Evolutionary conservation across 2,797 vertebrate species (phyloP).

Genomic region (Bradypus variegatus): DNA sequence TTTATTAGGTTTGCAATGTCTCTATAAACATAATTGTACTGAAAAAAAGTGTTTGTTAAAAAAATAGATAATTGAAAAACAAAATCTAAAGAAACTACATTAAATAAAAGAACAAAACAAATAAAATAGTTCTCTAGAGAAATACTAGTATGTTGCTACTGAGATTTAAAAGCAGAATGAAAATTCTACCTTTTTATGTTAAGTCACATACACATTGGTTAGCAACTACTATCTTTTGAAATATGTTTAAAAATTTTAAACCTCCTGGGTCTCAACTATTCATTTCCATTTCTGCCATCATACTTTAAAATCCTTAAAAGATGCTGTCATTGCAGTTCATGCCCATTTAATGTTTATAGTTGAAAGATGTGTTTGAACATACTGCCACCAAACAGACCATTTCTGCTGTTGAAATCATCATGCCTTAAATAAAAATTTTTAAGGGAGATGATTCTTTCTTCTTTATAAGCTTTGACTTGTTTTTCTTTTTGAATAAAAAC

Average conservation of each 20-base stretch:
- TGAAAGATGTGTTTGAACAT: background rate
- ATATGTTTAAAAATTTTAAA: background rate
- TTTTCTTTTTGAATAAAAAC: constrained; percentile 16
- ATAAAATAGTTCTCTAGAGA: background rate
- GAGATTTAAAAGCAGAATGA: background rate
- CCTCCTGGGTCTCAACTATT: background rate
- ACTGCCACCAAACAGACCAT: background rate
- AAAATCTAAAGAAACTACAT: background rate
- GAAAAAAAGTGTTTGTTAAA: background rate
- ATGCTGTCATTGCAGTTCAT: background rate
- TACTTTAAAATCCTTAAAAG: constrained; percentile 27
- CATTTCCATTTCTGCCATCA: background rate
- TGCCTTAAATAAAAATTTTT: background rate
- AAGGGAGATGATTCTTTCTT: background rate
- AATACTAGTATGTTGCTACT: background rate
- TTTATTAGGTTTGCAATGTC: background rate
- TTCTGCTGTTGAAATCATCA: constrained; percentile 10
- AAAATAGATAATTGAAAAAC: background rate
- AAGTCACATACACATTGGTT: background rate
- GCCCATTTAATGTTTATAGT: constrained; percentile 19
- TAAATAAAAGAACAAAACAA: background rate
- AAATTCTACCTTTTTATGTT: background rate
- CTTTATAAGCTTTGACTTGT: background rate
- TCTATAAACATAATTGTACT: constrained; percentile 1
- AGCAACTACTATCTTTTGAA: background rate